Evolutionary conservation across 2,888 invertebrate genomes (phyloP).

Genomic region (Hylaea fasciaria): DNA sequence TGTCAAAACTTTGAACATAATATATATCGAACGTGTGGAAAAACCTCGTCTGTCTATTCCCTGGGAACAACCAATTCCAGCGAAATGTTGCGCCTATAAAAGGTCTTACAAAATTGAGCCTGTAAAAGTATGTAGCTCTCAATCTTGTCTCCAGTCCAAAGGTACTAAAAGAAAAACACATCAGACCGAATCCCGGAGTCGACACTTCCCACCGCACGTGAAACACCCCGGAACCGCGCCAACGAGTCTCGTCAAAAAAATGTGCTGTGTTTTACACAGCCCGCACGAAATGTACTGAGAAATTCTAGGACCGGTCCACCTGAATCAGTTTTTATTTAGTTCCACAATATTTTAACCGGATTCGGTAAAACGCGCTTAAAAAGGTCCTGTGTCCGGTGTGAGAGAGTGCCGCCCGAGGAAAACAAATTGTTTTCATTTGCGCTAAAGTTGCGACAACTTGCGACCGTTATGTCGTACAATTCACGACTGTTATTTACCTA

Average conservation of each 20-base stretch:
- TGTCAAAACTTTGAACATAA: not conserved
- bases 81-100: constrained; percentile 36
- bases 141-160: constrained; percentile 42
- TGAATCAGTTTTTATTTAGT: constrained; percentile 57
- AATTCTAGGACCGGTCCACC: constrained; percentile 48
- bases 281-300: constrained; percentile 44
- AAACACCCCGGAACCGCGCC: constrained; percentile 50
- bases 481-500: constrained; percentile 45
- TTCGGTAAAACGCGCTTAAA: constrained; percentile 54
- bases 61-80: constrained; percentile 27
- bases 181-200: constrained; percentile 41
- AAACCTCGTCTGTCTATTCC: constrained; percentile 18
- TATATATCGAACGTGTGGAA: not conserved
- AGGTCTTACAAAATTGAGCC: constrained; percentile 40
- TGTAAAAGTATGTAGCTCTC: constrained; percentile 40
- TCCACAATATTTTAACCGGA: constrained; percentile 55
- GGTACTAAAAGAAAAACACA: constrained; percentile 45
- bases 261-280: constrained; percentile 47
- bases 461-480: constrained; percentile 46
- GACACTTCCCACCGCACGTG: constrained; percentile 38
- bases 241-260: constrained; percentile 53
- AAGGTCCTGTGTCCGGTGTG: constrained; percentile 51
- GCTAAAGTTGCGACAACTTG: constrained; percentile 55
- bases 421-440: constrained; percentile 70
- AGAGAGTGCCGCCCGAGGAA: constrained; percentile 48